These are phyloP conservation scores for Aurelia aurita complex sp. Pacific DNA, from an alignment of 30 jellyfish, hydroid and myxozoan species.

Conservation along the genomic window DNA sequence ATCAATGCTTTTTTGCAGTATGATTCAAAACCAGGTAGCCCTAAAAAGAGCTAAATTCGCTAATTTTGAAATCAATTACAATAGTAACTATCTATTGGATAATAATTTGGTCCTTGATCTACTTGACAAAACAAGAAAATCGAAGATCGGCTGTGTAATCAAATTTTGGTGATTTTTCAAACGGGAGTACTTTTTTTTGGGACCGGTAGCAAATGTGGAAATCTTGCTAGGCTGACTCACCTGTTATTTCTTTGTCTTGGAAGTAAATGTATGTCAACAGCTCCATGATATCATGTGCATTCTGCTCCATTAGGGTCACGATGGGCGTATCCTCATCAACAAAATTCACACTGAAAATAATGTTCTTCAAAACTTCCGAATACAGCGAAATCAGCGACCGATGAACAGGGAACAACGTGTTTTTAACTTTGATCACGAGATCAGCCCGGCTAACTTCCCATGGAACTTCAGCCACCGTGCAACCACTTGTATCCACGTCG, in stretches of 20 bases:
- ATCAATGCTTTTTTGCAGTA: too few relatives aligned
- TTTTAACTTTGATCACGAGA: conserved; percentile 45
- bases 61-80: too few relatives aligned
- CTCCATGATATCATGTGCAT: conserved; percentile 7
- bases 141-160: too few relatives aligned
- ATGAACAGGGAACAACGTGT: conserved; percentile 59
- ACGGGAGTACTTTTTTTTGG: too few relatives aligned
- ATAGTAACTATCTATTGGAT: too few relatives aligned
- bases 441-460: conserved; percentile 61
- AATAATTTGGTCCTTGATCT: too few relatives aligned
- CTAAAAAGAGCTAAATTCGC: too few relatives aligned
- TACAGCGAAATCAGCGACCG: conserved; percentile 55
- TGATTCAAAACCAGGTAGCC: too few relatives aligned
- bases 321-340: conserved; percentile 61
- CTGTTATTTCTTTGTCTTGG: conserved; percentile 40
- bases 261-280: conserved; percentile 42
- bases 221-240: conserved; percentile 4
- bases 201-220: not conserved
- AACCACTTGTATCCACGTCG: conserved; percentile 60
- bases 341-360: conserved; percentile 50
- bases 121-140: too few relatives aligned
- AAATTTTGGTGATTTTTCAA: too few relatives aligned
- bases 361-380: conserved; percentile 49
- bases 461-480: conserved; percentile 62
- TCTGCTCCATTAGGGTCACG: conserved; percentile 60